These are phyloP conservation scores for Drosophila ochracea DNA, from an alignment of 2,888 invertebrate species.

Conservation along the genomic window DNA sequence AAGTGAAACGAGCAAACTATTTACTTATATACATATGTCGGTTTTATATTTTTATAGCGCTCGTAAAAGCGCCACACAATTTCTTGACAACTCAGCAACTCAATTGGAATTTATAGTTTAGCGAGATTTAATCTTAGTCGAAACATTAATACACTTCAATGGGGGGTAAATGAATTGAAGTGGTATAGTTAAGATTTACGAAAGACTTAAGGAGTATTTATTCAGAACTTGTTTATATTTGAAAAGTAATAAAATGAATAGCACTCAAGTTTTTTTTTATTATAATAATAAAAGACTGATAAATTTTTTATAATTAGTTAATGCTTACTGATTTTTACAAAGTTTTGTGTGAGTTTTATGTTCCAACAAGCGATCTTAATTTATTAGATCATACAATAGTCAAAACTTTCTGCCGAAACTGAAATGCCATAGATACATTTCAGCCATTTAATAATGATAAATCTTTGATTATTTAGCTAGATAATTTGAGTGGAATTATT, in stretches of 20 bases:
- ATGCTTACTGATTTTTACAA: not conserved
- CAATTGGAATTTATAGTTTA: constrained; percentile 14
- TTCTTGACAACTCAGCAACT: constrained; percentile 67
- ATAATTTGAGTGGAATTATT: constrained; percentile 47
- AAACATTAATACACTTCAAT: constrained; percentile 2
- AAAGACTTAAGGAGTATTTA: not conserved
- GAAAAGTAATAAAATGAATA: not conserved
- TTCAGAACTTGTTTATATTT: not conserved
- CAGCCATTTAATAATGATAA: constrained; percentile 11
- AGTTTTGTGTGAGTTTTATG: not conserved
- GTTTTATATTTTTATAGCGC: constrained; percentile 35
- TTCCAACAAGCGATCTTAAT: not conserved
- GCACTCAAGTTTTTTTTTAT: not conserved
- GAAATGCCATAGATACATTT: not conserved
- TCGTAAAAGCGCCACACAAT: constrained; percentile 52
- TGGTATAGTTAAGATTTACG: not conserved
- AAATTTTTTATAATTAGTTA: not conserved
- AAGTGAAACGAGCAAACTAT: constrained; percentile 10
- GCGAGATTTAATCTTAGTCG: not conserved
- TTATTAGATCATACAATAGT: not conserved
- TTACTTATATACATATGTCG: constrained; percentile 10
- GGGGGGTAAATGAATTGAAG: not conserved
- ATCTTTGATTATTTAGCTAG: constrained; percentile 32
- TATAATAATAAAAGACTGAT: not conserved
- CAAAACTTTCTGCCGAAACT: not conserved